phyloP scores from a whole-genome alignment of 2,888 invertebrate species.

The Nebria brevicollis region DNA sequence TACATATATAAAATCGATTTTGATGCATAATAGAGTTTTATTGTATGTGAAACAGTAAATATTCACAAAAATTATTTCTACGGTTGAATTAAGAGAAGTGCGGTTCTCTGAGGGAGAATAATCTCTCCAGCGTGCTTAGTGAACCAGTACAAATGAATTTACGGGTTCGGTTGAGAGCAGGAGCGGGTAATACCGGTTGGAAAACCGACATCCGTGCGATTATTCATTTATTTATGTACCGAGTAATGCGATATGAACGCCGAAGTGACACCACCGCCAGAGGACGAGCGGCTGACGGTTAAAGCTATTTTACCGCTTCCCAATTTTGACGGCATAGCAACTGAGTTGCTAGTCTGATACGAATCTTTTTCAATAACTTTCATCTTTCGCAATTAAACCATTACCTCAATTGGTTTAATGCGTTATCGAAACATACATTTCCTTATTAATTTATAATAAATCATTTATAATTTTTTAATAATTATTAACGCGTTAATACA shows the following conservation, averaged over 20 bases:
- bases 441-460: not conserved
- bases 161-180: not conserved
- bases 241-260: not conserved
- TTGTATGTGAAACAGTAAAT: not conserved
- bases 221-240: conserved; percentile 1
- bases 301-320: not conserved
- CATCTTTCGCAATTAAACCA: not conserved
- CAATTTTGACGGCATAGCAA: not conserved
- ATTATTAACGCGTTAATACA: too few species aligned
- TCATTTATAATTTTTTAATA: not conserved
- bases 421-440: not conserved
- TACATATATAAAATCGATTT: too few species aligned
- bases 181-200: not conserved
- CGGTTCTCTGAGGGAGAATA: not conserved
- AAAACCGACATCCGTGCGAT: not conserved
- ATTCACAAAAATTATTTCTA: not conserved
- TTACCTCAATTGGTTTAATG: not conserved
- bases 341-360: not conserved
- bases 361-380: not conserved
- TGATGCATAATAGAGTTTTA: too few species aligned
- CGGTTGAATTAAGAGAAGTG: not conserved
- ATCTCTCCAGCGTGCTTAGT: not conserved
- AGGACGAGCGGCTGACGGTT: not conserved
- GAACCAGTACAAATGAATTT: not conserved
- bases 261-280: not conserved